Percentiles rank a stretch among this genome's conserved stretches.
Evolutionary conservation across 2,888 invertebrate species (phyloP).

Genomic region (Rhodophaea formosa): DNA sequence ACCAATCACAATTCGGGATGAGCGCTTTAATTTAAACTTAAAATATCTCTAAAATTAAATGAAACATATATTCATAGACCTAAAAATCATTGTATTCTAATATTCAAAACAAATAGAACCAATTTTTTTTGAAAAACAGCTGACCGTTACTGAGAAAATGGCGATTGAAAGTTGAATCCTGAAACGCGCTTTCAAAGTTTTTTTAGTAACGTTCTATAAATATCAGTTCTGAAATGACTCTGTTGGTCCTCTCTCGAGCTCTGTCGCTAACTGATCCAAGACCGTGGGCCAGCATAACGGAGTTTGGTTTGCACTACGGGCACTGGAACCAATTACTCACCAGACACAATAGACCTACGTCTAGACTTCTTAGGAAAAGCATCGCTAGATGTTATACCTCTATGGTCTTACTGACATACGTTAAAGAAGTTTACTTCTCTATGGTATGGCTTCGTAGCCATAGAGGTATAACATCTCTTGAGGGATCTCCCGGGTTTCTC

Average conservation of each 20-base stretch:
- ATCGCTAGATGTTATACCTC: too few relatives aligned
- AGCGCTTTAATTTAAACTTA: neutral
- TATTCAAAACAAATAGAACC: neutral
- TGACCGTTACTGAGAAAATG: neutral
- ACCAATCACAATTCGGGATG: neutral
- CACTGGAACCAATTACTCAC: neutral
- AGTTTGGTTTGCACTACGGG: neutral
- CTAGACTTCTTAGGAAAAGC: too few relatives aligned
- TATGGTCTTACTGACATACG: too few relatives aligned
- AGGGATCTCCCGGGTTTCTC: neutral
- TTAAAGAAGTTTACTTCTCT: too few relatives aligned
- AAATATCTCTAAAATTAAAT: neutral
- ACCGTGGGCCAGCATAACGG: neutral
- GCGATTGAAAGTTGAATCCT: neutral
- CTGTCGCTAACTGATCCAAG: neutral
- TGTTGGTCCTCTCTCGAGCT: slow-evolving; percentile 2
- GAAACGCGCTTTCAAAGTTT: slow-evolving; percentile 4
- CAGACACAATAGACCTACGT: too few relatives aligned
- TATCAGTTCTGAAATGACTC: neutral
- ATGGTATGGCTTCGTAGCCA: too few relatives aligned
- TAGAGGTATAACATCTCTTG: too few relatives aligned
- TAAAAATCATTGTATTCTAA: neutral
- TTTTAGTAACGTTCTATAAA: neutral
- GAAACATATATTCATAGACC: neutral
- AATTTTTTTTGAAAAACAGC: neutral